phyloP scores from a whole-genome alignment of 2,888 invertebrate species.

The Dinocampus coccinellae region DNA sequence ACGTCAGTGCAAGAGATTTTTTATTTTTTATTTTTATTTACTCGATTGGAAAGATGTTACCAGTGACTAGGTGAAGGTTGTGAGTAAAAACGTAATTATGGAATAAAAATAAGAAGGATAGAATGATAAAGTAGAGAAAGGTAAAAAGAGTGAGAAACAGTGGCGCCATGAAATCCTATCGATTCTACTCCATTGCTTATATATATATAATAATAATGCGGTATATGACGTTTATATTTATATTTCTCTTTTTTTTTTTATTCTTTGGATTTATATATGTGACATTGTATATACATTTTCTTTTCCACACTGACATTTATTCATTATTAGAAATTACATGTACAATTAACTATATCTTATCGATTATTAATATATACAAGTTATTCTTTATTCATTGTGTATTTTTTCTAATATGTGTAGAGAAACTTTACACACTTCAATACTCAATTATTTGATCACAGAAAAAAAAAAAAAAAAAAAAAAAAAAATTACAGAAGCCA shows the following conservation, averaged over 20 bases:
- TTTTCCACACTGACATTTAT: no score
- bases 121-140: neutral
- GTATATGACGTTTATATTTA: neutral
- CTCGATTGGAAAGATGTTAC: neutral
- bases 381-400: neutral
- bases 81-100: slow-evolving; percentile 46
- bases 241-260: neutral
- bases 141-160: slow-evolving; percentile 15
- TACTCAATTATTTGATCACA: no score
- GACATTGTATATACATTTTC: neutral
- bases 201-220: neutral
- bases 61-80: slow-evolving; percentile 50
- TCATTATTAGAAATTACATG: no score
- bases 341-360: slow-evolving; percentile 1
- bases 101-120: slow-evolving; percentile 13
- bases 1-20: neutral
- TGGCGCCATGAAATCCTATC: slow-evolving; percentile 25
- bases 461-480: no score
- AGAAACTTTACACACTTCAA: no score
- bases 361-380: neutral
- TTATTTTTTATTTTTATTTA: no score
- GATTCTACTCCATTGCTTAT: neutral
- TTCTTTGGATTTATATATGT: neutral
- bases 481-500: no score
- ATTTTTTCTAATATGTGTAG: no score